Evolutionary conservation across 53 echinoderm and acorn worm species (phyloP).

Genomic region (Holothuria scabra): DNA sequence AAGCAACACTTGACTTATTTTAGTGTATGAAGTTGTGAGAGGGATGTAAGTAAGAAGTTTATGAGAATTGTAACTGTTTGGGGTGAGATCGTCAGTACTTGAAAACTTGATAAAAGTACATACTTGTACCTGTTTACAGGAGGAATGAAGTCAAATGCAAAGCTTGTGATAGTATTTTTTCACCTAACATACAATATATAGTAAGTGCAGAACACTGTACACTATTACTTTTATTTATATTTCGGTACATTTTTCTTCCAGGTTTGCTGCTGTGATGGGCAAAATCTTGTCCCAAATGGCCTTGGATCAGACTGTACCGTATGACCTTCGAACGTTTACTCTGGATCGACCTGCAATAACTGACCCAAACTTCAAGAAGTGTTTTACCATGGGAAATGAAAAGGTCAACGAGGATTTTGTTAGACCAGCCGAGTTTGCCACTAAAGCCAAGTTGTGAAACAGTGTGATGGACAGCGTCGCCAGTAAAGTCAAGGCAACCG

Average conservation of each 20-base stretch:
- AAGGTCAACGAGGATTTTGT: background rate
- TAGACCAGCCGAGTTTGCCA: too few relatives aligned
- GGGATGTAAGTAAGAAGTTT: too few relatives aligned
- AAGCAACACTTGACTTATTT: too few relatives aligned
- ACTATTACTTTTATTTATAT: background rate
- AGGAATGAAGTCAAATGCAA: background rate
- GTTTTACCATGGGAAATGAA: conserved; percentile 57
- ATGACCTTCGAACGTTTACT: conserved; percentile 70
- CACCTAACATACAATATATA: too few relatives aligned
- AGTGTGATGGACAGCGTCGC: too few relatives aligned
- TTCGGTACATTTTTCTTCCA: background rate
- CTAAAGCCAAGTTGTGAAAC: too few relatives aligned
- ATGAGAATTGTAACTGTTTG: too few relatives aligned
- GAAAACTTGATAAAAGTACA: too few relatives aligned
- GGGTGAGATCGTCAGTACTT: too few relatives aligned
- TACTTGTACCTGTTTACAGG: background rate
- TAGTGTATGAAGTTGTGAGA: too few relatives aligned
- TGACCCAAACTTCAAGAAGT: conserved; percentile 72
- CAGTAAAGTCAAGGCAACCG: too few relatives aligned
- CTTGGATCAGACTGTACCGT: conserved; percentile 66
- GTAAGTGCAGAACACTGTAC: too few relatives aligned
- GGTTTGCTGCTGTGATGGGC: conserved; percentile 87
- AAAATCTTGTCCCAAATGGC: conserved; percentile 76
- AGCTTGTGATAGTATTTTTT: background rate
- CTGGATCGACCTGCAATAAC: conserved; percentile 75